Conservation (phyloP, 2,113 vertebrate genomes). For the Phaetusa simplex region DNA sequence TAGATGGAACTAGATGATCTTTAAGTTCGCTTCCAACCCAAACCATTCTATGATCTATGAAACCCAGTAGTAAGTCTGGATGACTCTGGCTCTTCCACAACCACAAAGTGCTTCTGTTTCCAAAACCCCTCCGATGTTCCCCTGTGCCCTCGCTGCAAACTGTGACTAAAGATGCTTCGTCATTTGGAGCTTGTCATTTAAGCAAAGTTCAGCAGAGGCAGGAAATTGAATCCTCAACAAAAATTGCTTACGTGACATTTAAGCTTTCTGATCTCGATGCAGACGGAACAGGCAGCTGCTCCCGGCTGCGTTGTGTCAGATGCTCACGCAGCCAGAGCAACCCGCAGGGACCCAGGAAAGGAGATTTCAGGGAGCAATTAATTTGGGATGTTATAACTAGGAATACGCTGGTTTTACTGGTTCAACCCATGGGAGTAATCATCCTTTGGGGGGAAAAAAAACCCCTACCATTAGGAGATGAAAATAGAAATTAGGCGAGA, state of each 20-base stretch:
- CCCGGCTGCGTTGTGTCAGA: neutral
- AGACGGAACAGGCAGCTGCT: neutral
- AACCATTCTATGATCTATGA: neutral
- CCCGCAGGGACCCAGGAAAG: neutral
- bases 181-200: neutral
- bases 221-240: slow-evolving; percentile 44
- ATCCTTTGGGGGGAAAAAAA: rapidly evolving
- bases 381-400: neutral
- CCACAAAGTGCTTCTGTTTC: neutral
- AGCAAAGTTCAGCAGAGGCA: slow-evolving; percentile 57
- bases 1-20: neutral
- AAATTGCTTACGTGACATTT: neutral
- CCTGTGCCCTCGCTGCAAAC: neutral
- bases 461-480: neutral
- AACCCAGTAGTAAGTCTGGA: neutral
- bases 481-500: neutral
- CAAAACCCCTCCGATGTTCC: rapidly evolving
- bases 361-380: neutral
- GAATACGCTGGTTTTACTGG: neutral
- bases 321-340: neutral
- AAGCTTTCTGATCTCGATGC: neutral
- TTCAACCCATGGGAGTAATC: neutral
- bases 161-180: slow-evolving; percentile 11
- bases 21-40: neutral
- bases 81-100: neutral